These are phyloP conservation scores for Halisarca cf. caerulea DNA, from an alignment of 37 sponge, comb jelly and placozoan genomes.

Conservation along the genomic window DNA sequence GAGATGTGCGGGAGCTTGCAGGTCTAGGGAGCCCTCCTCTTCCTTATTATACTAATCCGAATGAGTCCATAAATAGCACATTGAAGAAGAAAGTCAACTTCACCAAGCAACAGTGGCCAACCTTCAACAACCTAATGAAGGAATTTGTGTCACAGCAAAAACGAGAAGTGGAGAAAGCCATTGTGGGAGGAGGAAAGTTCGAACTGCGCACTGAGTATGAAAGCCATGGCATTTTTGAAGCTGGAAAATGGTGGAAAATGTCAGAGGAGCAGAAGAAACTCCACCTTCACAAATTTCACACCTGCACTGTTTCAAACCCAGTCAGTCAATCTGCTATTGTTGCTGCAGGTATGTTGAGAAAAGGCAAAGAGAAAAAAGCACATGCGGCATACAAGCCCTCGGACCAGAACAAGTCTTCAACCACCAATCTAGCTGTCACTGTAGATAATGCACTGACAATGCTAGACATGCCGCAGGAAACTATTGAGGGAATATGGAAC, in stretches of 20 bases:
- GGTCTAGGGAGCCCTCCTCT: not conserved
- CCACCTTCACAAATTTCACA: slow-evolving; percentile 16
- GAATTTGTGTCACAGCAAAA: slow-evolving; percentile 9
- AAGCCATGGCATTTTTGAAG: not conserved
- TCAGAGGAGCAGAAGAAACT: not conserved
- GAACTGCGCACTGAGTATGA: not conserved
- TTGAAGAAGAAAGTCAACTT: slow-evolving; percentile 16
- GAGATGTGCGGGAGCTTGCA: not conserved
- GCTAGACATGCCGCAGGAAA: not conserved
- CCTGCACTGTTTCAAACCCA: not conserved
- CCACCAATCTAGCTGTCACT: not conserved
- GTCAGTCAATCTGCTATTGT: not conserved
- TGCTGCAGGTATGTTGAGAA: not conserved
- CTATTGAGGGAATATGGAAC: not conserved
- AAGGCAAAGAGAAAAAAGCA: not conserved
- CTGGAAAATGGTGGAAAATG: slow-evolving; percentile 26
- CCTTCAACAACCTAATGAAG: not conserved
- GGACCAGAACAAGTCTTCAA: not conserved
- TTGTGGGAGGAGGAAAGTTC: slow-evolving; percentile 16
- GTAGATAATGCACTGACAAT: not conserved
- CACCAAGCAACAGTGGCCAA: slow-evolving; percentile 9
- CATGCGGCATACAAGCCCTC: not conserved
- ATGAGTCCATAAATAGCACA: slow-evolving; percentile 20
- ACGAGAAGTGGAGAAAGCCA: slow-evolving; percentile 7
- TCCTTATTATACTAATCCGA: slow-evolving; percentile 8